phyloP scores from a whole-genome alignment of 2,888 invertebrate genomes.

The Dolichomitus sp. region DNA sequence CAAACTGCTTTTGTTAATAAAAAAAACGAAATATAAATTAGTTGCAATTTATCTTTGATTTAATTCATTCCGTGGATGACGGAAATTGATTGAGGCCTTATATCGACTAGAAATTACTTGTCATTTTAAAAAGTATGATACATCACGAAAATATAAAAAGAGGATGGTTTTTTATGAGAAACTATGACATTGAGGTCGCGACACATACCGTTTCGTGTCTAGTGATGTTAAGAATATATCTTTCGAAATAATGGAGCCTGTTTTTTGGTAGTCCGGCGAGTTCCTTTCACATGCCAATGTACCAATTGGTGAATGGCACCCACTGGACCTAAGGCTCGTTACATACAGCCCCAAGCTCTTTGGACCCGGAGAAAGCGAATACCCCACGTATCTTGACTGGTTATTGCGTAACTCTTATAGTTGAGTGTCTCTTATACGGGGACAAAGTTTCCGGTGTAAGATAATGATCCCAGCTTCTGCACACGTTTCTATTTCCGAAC shows the following conservation, averaged over 20 bases:
- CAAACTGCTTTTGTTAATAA: too few relatives aligned
- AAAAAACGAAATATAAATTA: too few relatives aligned
- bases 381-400: conserved; percentile 8
- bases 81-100: too few relatives aligned
- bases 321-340: conserved; percentile 53
- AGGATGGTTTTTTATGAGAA: not conserved
- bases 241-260: conserved; percentile 41
- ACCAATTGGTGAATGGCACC: conserved; percentile 34
- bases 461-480: not conserved
- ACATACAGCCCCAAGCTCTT: conserved; percentile 33
- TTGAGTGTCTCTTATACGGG: conserved; percentile 11
- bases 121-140: too few relatives aligned
- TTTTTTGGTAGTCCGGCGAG: conserved; percentile 47
- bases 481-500: too few relatives aligned
- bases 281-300: conserved; percentile 56
- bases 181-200: not conserved
- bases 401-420: conserved; percentile 57
- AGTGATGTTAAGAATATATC: conserved; percentile 2
- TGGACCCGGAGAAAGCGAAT: conserved; percentile 59
- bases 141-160: not conserved
- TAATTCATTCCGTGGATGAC: too few relatives aligned
- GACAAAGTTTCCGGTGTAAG: conserved; percentile 40
- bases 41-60: too few relatives aligned
- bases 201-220: conserved; percentile 1
- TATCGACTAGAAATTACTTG: too few relatives aligned